Base-by-base conservation (phyloP, 1,140 invertebrate species). In the Eciton burchellii region DNA sequence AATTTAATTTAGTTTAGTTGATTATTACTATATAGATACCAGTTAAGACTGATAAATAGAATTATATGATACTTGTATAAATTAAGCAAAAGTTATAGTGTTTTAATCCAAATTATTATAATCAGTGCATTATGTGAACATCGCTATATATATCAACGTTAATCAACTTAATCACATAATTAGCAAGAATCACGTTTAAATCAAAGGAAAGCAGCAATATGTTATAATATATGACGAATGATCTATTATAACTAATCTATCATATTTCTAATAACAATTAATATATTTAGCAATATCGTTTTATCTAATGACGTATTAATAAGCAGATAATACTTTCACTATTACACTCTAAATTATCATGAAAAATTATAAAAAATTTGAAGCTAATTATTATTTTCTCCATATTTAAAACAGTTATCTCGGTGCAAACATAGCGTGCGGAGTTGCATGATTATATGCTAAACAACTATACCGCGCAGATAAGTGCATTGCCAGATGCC, bases 201-300 rank as follows among this genome's bases (percentile, higher is more conserved):
- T 72, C 41, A 21, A 43, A 59, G 43, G 60, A 73, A 21, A 11
- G 45, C 6, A 24, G 21, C 35, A 60, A 71, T 11, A 45, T 74
- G 24, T 21, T 1, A 35, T 21, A 5, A 57, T 35, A 29, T 71
- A 8, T 62, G n/a, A 35, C n/a, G 45, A 59, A 14, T 73, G 24
- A 21, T n/a, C n/a, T n/a, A n/a, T n/a, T n/a, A n/a, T 0, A 70
- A 49, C 1, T 74, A 74, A 73, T n/a, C 24, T 3, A 26, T 45
- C 14, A 8, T 56, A 52, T 11, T 16, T 26, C n/a, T 9, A 63
- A 29, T 1, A 74, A 26, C 16, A 74, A 47, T 74, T 60, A 60
- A 74, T 45, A 47, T 47, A 14, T 56, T 12, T 54, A n/a, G 26
- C 19, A 41, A 41, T 4, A 35, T 54, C 54, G 1, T 4, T 35